Evolutionary conservation across 2,113 vertebrate species (phyloP), one percentile per base, ranked within the genome.

Genomic region (Anas platyrhynchos): DNA sequence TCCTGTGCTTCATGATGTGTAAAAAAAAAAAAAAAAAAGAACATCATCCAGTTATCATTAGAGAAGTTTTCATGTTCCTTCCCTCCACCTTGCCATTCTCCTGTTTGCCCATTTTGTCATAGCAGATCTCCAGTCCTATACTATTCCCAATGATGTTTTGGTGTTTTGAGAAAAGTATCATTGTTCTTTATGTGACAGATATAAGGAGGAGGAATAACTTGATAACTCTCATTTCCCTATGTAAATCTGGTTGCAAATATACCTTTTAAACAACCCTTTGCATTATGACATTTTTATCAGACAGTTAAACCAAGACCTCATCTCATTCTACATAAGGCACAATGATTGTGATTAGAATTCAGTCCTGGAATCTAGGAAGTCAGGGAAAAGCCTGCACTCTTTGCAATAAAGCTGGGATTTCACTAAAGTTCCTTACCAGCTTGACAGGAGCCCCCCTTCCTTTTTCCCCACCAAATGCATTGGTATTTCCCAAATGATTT

Each of bases 401-500:
- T 21, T 89, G 41, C 58, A 91, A 9, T 76, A 81, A 90, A 68
- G 27, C 38, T 65, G 32, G 34, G 27, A 80, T 80, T 95, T 83
- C 71, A 83, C 31, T 87, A 23, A 75, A 56, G 56, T 78, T 92
- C 32, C 61, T 86, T 44, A 73, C 52, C 34, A 91, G 34, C 15
- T 65, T 90, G 48, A 66, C 4, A 54, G 65, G 65, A 72, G 74
- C 16, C 1, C 25, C 7, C 17, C 31, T 62, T 23, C 36, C 13
- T 2, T 7, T 44, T 88, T 91, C n/a, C 32, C 44, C 59, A 91
- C 43, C 56, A 78, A 86, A 88, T 44, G 16, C 68, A 86, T 79
- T 87, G 83, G n/a, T 44, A 54, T 93, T 88, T 95, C 62, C 80
- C 36, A 73, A 65, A 78, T 76, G 13, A 92, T 81, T 93, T 88